Percentiles rank a stretch among this genome's conserved stretches.
Conservation (phyloP, 2,888 invertebrate species). For the Fragum fragum region DNA sequence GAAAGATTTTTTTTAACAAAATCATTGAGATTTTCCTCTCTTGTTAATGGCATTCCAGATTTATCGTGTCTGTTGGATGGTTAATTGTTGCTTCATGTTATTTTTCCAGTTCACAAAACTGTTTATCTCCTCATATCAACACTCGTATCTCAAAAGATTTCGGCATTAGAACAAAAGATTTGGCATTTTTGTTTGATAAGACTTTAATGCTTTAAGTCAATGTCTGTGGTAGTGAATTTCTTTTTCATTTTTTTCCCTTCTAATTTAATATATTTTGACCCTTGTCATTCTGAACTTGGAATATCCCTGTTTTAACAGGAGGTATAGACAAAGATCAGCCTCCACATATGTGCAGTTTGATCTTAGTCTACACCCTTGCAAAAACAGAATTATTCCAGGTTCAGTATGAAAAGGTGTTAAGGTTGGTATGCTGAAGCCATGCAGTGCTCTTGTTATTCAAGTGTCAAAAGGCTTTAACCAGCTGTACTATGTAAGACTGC, state of each 20-base stretch:
- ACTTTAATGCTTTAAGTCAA: background rate
- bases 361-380: too few relatives aligned
- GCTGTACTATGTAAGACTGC: background rate
- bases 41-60: conserved; percentile 21
- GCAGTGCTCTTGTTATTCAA: too few relatives aligned
- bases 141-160: background rate
- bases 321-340: too few relatives aligned
- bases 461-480: background rate
- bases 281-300: too few relatives aligned
- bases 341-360: too few relatives aligned
- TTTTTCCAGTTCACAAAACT: conserved; percentile 48
- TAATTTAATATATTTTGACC: too few relatives aligned
- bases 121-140: conserved; percentile 50
- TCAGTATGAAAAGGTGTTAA: too few relatives aligned
- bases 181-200: conserved; percentile 15
- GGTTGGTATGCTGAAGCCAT: too few relatives aligned
- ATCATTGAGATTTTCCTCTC: conserved; percentile 6
- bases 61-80: conserved; percentile 43
- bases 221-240: background rate
- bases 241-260: too few relatives aligned
- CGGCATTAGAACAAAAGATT: conserved; percentile 24
- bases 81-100: conserved; percentile 55
- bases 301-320: too few relatives aligned
- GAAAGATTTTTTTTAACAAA: background rate
- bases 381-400: too few relatives aligned